Evolutionary conservation across 2,888 invertebrate species (phyloP).

Genomic region (Diarsia brunnea): DNA sequence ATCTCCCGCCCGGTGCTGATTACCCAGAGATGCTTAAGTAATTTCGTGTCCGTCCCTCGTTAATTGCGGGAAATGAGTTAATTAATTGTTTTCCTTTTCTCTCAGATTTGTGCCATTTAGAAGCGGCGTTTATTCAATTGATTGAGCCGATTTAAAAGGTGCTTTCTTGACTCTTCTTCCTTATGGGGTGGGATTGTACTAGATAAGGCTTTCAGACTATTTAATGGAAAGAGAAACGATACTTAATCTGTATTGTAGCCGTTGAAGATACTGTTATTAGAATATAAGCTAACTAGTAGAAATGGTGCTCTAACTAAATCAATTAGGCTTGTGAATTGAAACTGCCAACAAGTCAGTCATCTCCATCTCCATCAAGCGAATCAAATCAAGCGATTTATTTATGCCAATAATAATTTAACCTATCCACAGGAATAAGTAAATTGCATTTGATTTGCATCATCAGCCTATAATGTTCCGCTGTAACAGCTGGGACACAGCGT

Average conservation of each 20-base stretch:
- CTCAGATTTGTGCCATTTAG: constrained; percentile 78
- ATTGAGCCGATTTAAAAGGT: constrained; percentile 66
- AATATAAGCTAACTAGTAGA: not conserved
- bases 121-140: constrained; percentile 70
- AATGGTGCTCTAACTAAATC: not conserved
- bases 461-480: too few species aligned
- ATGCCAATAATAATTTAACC: not conserved
- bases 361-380: not conserved
- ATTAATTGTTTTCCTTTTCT: constrained; percentile 88
- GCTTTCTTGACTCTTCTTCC: constrained; percentile 38
- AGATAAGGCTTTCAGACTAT: not conserved
- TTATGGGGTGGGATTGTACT: constrained; percentile 7
- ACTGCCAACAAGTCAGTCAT: not conserved
- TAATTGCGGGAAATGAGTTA: constrained; percentile 88
- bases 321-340: not conserved
- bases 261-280: not conserved
- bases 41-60: constrained; percentile 84
- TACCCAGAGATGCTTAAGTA: constrained; percentile 85
- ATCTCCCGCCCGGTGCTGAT: constrained; percentile 72
- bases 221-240: not conserved
- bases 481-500: too few species aligned
- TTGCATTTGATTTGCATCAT: not conserved
- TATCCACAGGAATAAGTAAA: not conserved
- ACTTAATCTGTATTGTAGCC: not conserved
- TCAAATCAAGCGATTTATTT: not conserved